Evolutionary conservation across 2,113 vertebrate genomes (phyloP).

Genomic region (Anhinga rufa): DNA sequence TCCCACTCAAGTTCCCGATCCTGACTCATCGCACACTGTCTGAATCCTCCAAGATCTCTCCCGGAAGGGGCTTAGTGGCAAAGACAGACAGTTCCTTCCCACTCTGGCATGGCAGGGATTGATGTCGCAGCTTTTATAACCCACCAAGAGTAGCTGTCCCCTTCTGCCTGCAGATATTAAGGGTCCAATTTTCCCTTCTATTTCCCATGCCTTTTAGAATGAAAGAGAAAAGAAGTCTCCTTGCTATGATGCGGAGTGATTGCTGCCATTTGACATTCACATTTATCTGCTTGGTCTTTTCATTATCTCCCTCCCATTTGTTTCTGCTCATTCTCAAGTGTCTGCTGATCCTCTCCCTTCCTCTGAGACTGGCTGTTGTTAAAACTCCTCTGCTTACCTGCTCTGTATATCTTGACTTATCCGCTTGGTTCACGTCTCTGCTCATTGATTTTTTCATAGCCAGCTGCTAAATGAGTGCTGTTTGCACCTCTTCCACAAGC

Average conservation of each 20-base stretch:
- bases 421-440: constrained; percentile 5
- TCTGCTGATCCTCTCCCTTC: constrained; percentile 33
- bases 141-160: neutral
- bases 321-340: constrained; percentile 32
- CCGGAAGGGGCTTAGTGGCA: neutral
- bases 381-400: constrained; percentile 46
- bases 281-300: constrained; percentile 46
- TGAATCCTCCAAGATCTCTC: neutral
- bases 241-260: constrained; percentile 58
- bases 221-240: constrained; percentile 25
- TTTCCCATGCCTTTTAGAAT: neutral
- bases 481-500: constrained; percentile 26
- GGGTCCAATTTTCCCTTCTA: constrained; percentile 36
- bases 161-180: neutral
- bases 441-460: constrained; percentile 53
- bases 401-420: constrained; percentile 47
- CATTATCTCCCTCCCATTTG: constrained; percentile 58
- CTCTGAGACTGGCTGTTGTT: constrained; percentile 42
- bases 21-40: neutral
- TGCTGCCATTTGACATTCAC: constrained; percentile 48
- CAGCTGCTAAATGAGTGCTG: constrained; percentile 31
- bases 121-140: neutral
- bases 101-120: neutral
- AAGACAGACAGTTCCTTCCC: neutral
- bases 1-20: neutral